A percentile compares a stretch with the other conserved stretches of the same genome.
Evolutionary conservation across 2,113 vertebrate species (phyloP).

Genomic region (Danio rerio): DNA sequence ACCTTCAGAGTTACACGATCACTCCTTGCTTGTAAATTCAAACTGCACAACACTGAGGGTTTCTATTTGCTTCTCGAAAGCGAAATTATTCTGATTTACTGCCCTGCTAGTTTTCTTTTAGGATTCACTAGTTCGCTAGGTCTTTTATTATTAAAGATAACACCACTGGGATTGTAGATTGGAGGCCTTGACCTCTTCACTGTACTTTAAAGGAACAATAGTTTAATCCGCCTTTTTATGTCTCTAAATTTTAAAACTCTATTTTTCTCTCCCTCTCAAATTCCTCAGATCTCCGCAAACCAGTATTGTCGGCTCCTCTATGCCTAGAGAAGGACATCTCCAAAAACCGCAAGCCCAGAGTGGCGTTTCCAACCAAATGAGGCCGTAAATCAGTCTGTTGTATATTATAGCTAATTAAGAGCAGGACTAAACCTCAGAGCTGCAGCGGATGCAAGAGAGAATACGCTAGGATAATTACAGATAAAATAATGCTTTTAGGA

Average conservation of each 20-base stretch:
- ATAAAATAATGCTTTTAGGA: slow-evolving; percentile 68
- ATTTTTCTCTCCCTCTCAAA: slow-evolving; percentile 63
- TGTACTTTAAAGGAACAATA: slow-evolving; percentile 58
- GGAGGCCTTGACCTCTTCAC: slow-evolving; percentile 60
- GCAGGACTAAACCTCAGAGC: slow-evolving; percentile 62
- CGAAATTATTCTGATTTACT: background rate
- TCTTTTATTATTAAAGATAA: slow-evolving; percentile 26
- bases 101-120: slow-evolving; percentile 20
- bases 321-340: slow-evolving; percentile 68
- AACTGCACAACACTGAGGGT: background rate
- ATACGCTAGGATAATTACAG: slow-evolving; percentile 67
- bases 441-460: slow-evolving; percentile 60
- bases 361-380: slow-evolving; percentile 65
- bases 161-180: slow-evolving; percentile 34
- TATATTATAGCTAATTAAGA: slow-evolving; percentile 75
- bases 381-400: slow-evolving; percentile 70
- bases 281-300: slow-evolving; percentile 64
- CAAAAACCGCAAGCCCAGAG: slow-evolving; percentile 69
- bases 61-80: background rate
- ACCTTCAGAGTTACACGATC: slow-evolving; percentile 9
- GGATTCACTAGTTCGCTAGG: background rate
- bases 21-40: background rate
- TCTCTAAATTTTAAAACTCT: slow-evolving; percentile 59
- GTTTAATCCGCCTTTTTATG: slow-evolving; percentile 69
- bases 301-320: slow-evolving; percentile 62